A percentile compares a stretch with the other conserved stretches of the same genome.
These are phyloP conservation scores for Polyommatus icarus DNA, from an alignment of 2,888 invertebrate species.

Conservation along the genomic window DNA sequence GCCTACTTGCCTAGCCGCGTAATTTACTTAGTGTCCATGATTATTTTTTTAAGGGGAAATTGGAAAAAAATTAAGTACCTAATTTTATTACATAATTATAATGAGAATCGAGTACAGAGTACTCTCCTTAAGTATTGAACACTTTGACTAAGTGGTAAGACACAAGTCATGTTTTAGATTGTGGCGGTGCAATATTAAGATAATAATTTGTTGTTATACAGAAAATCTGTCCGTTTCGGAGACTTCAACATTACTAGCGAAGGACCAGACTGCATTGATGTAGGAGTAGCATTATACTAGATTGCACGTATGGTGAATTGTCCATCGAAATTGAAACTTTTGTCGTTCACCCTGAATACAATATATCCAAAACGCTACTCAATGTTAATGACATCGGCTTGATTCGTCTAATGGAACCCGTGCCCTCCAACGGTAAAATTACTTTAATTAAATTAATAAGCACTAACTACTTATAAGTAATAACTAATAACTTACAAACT, in stretches of 20 bases:
- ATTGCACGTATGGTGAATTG: constrained; percentile 66
- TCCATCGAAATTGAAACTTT: constrained; percentile 58
- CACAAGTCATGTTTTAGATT: no score
- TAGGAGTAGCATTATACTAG: constrained; percentile 46
- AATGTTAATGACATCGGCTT: constrained; percentile 69
- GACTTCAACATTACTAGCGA: constrained; percentile 67
- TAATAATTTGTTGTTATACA: constrained; percentile 33
- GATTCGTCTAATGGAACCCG: constrained; percentile 59
- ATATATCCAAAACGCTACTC: constrained; percentile 35
- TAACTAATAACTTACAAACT: no score
- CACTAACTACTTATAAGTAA: not conserved
- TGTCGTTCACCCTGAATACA: constrained; percentile 67
- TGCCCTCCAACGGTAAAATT: constrained; percentile 64
- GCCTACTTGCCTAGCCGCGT: no score
- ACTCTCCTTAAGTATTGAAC: no score
- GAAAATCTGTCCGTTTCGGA: constrained; percentile 59
- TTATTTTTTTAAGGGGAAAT: no score
- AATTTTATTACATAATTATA: no score
- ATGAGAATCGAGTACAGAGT: no score
- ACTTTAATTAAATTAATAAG: not conserved
- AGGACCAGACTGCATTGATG: constrained; percentile 62
- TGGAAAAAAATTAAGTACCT: no score
- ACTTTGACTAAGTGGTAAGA: no score
- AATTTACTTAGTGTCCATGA: no score
- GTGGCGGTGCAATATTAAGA: no score